Evolutionary conservation across 2,113 vertebrate genomes (phyloP), one percentile per base, ranked within the genome.

Genomic region (Dunckerocampus dactyliophorus): DNA sequence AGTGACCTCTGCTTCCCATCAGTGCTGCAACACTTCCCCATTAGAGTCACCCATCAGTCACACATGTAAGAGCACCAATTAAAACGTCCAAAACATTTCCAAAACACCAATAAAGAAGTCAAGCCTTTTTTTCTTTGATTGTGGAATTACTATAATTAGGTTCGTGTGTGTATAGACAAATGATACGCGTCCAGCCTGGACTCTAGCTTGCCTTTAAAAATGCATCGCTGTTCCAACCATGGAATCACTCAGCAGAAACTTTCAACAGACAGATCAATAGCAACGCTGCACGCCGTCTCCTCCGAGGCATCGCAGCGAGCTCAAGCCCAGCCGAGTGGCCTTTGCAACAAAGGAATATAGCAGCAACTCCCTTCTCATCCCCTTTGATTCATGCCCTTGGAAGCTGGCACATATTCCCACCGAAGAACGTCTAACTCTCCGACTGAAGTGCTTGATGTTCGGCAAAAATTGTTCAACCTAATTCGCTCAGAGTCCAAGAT

Each of bases 231-330:
- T 77, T 85, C 85, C 82, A 78, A 59, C 80, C 54, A 64, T 46
- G 24, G 75, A 88, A 86, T 87, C 83, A 81, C 69, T 87, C 78
- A 72, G 69, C 72, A 78, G 78, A 79, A 88, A 87, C 88, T 88
- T 87, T 87, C 76, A 82, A 83, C 85, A 83, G 75, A 87, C 82
- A 80, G 84, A 89, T 91, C 89, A 87, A 89, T 89, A 89, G 73
- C 58, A 69, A 53, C 61, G 72, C 80, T 46, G 17, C 72, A 79
- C 77, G 52, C 56, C 42, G 74, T 77, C 80, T 83, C 76, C 82
- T 84, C 77, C 57, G 48, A 87, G 77, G 80, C 76, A 75, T 73
- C 72, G 79, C 81, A 85, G 82, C 72, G 69, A 79, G 78, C 76
- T 82, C 62, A 79, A 83, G 76, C 80, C 74, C 78, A 87, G 74